Percentiles rank a stretch among this genome's conserved stretches.
Evolutionary conservation across 2,797 vertebrate genomes (phyloP).

Genomic region (Gallinago stenura): DNA sequence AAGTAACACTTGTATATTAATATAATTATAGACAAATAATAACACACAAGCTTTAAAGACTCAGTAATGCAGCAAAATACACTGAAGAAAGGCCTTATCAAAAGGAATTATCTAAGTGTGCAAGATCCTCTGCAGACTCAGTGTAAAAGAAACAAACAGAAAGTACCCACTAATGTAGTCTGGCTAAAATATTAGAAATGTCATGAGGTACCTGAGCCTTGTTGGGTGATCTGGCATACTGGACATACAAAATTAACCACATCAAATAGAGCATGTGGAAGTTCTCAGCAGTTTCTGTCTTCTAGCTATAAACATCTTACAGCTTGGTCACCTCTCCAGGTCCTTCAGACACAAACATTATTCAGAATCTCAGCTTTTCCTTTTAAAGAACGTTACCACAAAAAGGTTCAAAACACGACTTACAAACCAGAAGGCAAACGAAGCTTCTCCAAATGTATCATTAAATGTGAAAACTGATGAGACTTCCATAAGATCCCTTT

Average conservation of each 20-base stretch:
- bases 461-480: background rate
- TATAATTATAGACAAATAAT: constrained; percentile 1
- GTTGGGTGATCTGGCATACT: background rate
- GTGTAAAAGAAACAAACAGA: background rate
- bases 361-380: background rate
- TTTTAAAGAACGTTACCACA: background rate
- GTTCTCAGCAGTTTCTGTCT: background rate
- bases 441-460: background rate
- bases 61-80: background rate
- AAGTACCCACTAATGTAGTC: background rate
- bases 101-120: background rate
- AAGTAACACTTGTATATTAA: background rate
- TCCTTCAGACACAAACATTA: background rate
- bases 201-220: background rate
- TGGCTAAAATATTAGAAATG: background rate
- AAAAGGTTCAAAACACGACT: background rate
- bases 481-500: background rate
- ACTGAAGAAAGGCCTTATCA: background rate
- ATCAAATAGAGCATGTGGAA: background rate
- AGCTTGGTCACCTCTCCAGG: background rate
- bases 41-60: background rate
- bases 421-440: background rate
- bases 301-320: background rate
- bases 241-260: background rate
- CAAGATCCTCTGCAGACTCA: background rate